phyloP scores from a whole-genome alignment of 2,113 vertebrate species.

The Gallinago paraguaiae region DNA sequence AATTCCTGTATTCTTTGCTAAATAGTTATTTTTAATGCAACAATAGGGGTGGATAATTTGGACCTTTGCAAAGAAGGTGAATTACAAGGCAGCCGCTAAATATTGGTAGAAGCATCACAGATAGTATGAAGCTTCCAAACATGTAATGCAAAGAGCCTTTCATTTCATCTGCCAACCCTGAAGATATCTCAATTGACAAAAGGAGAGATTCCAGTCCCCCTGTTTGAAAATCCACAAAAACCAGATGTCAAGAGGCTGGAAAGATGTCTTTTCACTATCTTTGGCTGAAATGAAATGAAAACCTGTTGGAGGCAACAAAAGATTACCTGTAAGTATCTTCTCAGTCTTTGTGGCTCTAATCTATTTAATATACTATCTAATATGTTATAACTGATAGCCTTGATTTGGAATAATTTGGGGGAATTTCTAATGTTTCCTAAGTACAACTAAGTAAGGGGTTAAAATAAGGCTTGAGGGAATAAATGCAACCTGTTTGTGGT shows the following conservation, averaged over 20 bases:
- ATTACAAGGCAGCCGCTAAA: neutral
- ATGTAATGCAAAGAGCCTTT: neutral
- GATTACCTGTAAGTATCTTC: neutral
- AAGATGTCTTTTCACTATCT: neutral
- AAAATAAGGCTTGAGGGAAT: neutral
- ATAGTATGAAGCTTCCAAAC: neutral
- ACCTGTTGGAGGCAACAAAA: neutral
- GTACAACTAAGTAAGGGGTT: neutral
- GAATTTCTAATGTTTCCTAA: neutral
- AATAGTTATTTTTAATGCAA: neutral
- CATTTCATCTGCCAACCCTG: neutral
- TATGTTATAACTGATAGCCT: neutral
- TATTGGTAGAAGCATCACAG: neutral
- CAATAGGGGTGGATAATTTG: neutral
- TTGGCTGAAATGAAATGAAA: neutral
- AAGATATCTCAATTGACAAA: neutral
- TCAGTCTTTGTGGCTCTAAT: neutral
- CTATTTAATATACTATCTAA: too few species aligned
- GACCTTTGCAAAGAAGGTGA: neutral
- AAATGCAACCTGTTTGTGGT: neutral
- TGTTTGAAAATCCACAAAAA: neutral
- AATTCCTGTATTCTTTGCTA: neutral
- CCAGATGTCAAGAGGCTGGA: neutral
- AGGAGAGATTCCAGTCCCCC: neutral
- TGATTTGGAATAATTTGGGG: neutral